phyloP scores from a whole-genome alignment of 2,888 invertebrate species.

The Pammene fasciana region DNA sequence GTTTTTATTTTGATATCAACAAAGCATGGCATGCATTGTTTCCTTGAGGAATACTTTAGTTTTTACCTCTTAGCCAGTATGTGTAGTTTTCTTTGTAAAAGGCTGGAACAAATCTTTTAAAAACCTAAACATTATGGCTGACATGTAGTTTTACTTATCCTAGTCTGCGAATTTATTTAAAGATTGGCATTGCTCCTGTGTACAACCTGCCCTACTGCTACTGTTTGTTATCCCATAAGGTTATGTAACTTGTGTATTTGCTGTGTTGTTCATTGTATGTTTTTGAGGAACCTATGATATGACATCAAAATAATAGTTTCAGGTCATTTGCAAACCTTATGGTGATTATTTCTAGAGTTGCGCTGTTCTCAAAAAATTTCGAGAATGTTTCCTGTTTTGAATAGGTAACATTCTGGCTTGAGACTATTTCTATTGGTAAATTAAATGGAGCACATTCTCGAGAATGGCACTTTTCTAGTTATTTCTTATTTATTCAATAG shows the following conservation, averaged over 20 bases:
- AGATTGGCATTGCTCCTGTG: not conserved
- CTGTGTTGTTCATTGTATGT: not conserved
- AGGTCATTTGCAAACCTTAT: too few species aligned
- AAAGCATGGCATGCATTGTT: not conserved
- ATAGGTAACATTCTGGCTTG: too few species aligned
- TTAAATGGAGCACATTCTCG: too few species aligned
- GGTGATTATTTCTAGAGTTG: too few species aligned
- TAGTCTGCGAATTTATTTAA: conserved; percentile 4
- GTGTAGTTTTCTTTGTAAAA: not conserved
- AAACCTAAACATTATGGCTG: not conserved
- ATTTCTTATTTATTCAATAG: too few species aligned
- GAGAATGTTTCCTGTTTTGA: too few species aligned
- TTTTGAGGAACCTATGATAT: not conserved
- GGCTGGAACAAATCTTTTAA: not conserved
- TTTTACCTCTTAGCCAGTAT: not conserved
- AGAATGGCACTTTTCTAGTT: too few species aligned
- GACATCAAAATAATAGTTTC: too few species aligned
- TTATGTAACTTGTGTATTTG: not conserved
- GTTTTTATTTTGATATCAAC: conserved; percentile 7
- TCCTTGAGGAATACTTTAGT: not conserved
- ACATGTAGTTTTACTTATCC: not conserved
- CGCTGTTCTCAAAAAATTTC: too few species aligned
- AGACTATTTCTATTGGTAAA: too few species aligned
- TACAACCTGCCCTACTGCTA: not conserved
- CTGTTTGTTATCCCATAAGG: not conserved